Evolutionary conservation across 64 coral and sea anemone genomes (phyloP), one percentile per base, ranked within the genome.

Genomic region (Catalaphyllia jardinei): DNA sequence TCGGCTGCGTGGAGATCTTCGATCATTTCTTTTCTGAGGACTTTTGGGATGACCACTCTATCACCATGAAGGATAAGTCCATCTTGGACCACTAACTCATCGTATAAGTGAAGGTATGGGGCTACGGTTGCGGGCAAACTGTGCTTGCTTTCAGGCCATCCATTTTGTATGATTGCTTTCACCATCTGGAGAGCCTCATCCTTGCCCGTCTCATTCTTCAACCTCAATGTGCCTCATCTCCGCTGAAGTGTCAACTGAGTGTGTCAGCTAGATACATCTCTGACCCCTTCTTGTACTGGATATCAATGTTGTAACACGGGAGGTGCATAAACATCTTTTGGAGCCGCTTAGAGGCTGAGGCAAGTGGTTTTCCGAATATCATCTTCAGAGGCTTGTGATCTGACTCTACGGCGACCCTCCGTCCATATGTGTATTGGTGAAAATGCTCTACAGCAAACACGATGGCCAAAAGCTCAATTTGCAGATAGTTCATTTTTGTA

Each of bases 1-100:
- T 81, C 78, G 14, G 88, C 31, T 30, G 63, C 16, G 38, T 90
- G 88, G 7, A 90, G 61, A 25, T 82, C 49, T 80, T 81, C 29
- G 22, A 78, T 46, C 18, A 59, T 89, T 27, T 62, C 29, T 18
- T 71, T 50, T 89, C 88, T 79, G 27, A 79, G 61, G 29, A 29
- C 39, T 67, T 29, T 60, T 63, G 75, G 75, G 29, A 77, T 69
- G 62, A 89, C 76, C 22, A 89, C 60, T 73, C 67, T 77, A 24
- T 79, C 87, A 19, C 27, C 51, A 14, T 0, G 30, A 62, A 79
- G 16, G 60, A 89, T 79, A 15, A 89, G 24, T 63, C 87, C 75
- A 89, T n/a, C 79, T 59, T 89, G 60, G 24, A 42, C 73, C 25
- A 31, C 62, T 7, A 89, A 54, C 27, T 29, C 38, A 35, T 79